Conservation (phyloP, 2,113 vertebrate genomes). For the Cercocebus atys region DNA sequence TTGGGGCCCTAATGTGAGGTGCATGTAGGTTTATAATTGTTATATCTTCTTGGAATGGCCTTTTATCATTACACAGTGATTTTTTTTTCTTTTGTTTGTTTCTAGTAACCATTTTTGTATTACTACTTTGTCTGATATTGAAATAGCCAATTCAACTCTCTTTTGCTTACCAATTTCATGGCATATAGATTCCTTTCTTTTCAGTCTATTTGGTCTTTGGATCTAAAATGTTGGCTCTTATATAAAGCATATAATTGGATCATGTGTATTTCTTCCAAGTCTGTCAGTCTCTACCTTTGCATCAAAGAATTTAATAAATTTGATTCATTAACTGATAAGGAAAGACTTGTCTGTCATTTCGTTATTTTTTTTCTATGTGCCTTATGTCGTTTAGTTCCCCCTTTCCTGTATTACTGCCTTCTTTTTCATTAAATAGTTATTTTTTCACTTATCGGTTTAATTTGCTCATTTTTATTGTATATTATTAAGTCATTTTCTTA, state of each 20-base stretch:
- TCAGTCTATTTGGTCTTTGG: not conserved
- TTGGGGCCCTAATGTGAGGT: not conserved
- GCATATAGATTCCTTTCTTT: not conserved
- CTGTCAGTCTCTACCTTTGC: not conserved
- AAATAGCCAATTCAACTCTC: not conserved
- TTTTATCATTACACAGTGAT: not conserved
- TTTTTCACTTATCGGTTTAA: not conserved
- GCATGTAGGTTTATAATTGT: not conserved
- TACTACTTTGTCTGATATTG: not conserved
- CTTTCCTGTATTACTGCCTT: not conserved
- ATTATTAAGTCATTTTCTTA: not conserved
- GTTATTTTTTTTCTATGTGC: not conserved
- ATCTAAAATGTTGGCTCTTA: not conserved
- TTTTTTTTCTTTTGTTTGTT: not conserved
- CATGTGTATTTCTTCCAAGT: not conserved
- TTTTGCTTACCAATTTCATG: not conserved
- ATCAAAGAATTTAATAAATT: not conserved
- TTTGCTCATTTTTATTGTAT: not conserved
- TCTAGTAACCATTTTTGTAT: not conserved
- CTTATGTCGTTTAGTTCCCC: not conserved
- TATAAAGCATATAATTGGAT: not conserved
- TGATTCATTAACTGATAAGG: not conserved
- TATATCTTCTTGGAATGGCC: not conserved
- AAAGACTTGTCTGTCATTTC: not conserved
- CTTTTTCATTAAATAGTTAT: not conserved